Percentiles rank a stretch among this genome's conserved stretches.
Conservation (phyloP, 2,113 vertebrate species). For the Pachyramphus minor region DNA sequence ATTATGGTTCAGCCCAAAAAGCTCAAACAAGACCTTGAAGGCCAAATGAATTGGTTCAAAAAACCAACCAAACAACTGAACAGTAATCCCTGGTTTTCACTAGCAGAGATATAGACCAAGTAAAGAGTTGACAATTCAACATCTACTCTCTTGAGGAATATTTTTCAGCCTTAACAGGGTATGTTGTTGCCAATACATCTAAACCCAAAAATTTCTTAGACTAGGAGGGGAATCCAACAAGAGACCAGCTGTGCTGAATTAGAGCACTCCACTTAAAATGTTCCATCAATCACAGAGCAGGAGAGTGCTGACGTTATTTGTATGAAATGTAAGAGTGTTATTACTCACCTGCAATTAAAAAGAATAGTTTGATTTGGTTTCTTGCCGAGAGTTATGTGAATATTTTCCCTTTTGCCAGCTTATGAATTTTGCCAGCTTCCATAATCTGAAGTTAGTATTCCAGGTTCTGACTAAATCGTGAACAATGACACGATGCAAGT, state of each 20-base stretch:
- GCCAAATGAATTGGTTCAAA: not conserved
- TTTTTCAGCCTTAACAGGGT: slow-evolving; percentile 31
- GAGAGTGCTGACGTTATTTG: slow-evolving; percentile 61
- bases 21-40: not conserved
- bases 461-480: slow-evolving; percentile 34
- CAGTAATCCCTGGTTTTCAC: not conserved
- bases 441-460: slow-evolving; percentile 37
- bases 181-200: slow-evolving; percentile 46
- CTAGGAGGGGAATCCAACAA: slow-evolving; percentile 29
- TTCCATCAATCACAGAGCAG: slow-evolving; percentile 47
- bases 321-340: slow-evolving; percentile 65
- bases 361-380: slow-evolving; percentile 69
- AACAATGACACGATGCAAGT: slow-evolving; percentile 29
- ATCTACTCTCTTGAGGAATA: not conserved
- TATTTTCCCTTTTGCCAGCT: slow-evolving; percentile 59
- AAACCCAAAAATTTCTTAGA: slow-evolving; percentile 29
- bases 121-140: not conserved
- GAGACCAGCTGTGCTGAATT: slow-evolving; percentile 65
- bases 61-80: not conserved
- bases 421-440: slow-evolving; percentile 56
- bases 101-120: not conserved
- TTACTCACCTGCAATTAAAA: slow-evolving; percentile 75
- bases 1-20: not conserved
- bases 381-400: slow-evolving; percentile 52
- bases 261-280: slow-evolving; percentile 60